A percentile compares a stretch with the other conserved stretches of the same genome.
These are phyloP conservation scores for Drosophila villosipedis DNA, from an alignment of 2,888 invertebrate species.

Conservation along the genomic window DNA sequence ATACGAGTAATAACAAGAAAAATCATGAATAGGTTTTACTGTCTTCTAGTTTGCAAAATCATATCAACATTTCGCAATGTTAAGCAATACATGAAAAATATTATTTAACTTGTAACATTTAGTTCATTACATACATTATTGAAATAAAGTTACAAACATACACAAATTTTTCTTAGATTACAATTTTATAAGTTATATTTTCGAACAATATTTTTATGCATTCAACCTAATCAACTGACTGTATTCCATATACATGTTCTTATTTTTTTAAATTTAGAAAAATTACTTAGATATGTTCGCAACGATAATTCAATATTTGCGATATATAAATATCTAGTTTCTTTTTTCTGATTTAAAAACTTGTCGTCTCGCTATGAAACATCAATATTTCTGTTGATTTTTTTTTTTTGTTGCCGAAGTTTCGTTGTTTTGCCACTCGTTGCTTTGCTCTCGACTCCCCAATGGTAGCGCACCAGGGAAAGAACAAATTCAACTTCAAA, in stretches of 20 bases:
- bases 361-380: neutral
- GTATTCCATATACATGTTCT: neutral
- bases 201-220: neutral
- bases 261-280: neutral
- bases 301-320: neutral
- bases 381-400: neutral
- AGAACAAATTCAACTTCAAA: conserved; percentile 38
- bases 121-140: neutral
- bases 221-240: neutral
- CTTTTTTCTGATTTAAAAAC: neutral
- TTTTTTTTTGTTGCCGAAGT: neutral
- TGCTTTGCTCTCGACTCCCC: neutral
- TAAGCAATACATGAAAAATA: neutral
- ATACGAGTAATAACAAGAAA: too few relatives aligned
- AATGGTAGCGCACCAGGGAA: conserved; percentile 16
- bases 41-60: neutral
- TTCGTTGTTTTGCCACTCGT: neutral
- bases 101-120: neutral
- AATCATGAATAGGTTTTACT: too few relatives aligned
- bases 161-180: neutral
- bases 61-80: neutral
- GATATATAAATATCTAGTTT: neutral
- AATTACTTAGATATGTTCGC: too few relatives aligned
- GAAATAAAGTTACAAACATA: neutral
- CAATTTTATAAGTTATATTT: neutral